Evolutionary conservation across 2,888 invertebrate species (phyloP), one percentile per base, ranked within the genome.

Genomic region (Odontocerum albicorne): DNA sequence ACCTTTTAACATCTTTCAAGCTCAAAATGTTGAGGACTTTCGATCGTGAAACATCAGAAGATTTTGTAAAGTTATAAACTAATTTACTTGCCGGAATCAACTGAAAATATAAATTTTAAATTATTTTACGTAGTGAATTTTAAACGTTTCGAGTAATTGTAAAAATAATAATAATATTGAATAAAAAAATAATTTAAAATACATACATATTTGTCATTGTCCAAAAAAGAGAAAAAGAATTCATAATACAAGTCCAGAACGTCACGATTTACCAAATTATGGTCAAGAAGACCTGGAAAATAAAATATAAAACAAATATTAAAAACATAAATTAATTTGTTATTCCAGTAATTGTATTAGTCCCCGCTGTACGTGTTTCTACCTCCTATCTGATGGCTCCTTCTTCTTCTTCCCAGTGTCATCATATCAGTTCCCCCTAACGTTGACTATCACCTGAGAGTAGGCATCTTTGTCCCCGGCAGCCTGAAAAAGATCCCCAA

Each of bases 61-160:
- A 75, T 61, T 76, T 77, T 17, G 75, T 77, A 61, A 77, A 63
- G 4, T 69, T 74, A 57, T 77, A 77, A 0, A 77, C 68, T 20
- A 78, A 65, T 63, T 75, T 77, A 49, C 74, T 65, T n/a, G 67
- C 70, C 66, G 72, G 70, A 0, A 67, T 65, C 19, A 73, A 70
- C 78, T 78, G 66, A 38, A 72, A 71, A 27, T 12, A 57, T 15
- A 38, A 10, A 2, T 32, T 15, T 44, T 10, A n/a, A 4, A 35
- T 27, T 27, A 27, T 27, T 8, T 27, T n/a, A n/a, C n/a, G n/a
- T n/a, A n/a, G 10, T 8, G 27, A 27, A 6, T 8, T 27, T 27
- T 27, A 10, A 7, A 4, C 12, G 4, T 40, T 16, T 17, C 8
- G n/a, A 6, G 8, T 40, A 42, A 22, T 27, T 3, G 4, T 27